Evolutionary conservation across 2,113 vertebrate species (phyloP), one percentile per base, ranked within the genome.

Genomic region (Suricata suricatta): DNA sequence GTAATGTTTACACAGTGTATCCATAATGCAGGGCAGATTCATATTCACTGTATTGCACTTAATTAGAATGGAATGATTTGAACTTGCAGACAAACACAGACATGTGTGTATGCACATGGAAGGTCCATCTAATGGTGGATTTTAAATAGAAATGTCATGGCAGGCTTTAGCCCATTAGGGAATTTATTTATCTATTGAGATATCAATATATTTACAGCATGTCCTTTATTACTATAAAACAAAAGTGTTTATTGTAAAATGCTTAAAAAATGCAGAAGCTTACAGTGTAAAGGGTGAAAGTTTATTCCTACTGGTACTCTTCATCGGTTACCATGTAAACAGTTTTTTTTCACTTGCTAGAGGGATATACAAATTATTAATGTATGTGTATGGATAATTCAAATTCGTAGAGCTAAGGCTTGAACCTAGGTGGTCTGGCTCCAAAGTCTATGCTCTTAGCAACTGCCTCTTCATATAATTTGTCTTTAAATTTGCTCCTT

Each of bases 31-130:
- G 3, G 35, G 5, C 7, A 79, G 31, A 33, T 33, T 91, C 25
- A 8, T 33, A 16, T 71, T 64, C 64, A 52, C 35, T 77, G 5
- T 41, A 35, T 64, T 81, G 19, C 19, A 17, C 8, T 38, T 63
- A 7, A 52, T 27, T 64, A n/a, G n/a, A 54, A 54, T 10, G 12
- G 12, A 87, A 31, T 41, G 63, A 57, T 47, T 23, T 54, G 33
- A 77, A 35, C 14, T 72, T 88, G 14, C 7, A 38, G 7, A 74
- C 33, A 38, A 1, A 0, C 10, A 50, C 31, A 54, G 0, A 29
- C 0, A 29, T 16, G 41, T 9, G 35, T 25, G 5, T 2, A 1
- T 35, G 14, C 31, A 44, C 13, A 2, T 31, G 19, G 5, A n/a
- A 41, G 7, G 27, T n/a, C 25, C 14, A 12, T 35, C 38, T 41